A percentile compares a stretch with the other conserved stretches of the same genome.
phyloP scores from a whole-genome alignment of 2,888 invertebrate species.

The Hyles lineata region DNA sequence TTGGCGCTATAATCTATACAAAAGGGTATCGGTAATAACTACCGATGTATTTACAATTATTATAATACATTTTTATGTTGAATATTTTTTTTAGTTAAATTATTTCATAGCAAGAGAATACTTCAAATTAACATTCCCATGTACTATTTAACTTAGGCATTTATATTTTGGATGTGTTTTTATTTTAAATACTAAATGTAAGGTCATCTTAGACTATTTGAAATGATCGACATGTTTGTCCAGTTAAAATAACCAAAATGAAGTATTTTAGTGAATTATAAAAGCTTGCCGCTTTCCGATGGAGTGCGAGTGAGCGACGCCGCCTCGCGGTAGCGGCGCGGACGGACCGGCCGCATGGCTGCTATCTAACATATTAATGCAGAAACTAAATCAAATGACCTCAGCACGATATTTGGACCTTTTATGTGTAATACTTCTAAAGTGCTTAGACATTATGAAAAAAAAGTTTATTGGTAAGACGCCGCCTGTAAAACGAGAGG shows the following conservation, averaged over 20 bases:
- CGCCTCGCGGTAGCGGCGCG: neutral
- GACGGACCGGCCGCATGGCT: neutral
- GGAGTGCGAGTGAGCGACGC: slow-evolving; percentile 1
- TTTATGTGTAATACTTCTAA: too few relatives aligned
- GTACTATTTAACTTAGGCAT: neutral
- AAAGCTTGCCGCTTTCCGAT: slow-evolving; percentile 16
- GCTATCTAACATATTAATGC: too few relatives aligned
- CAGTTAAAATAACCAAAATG: slow-evolving; percentile 11
- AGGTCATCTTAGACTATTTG: neutral
- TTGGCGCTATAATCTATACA: too few relatives aligned
- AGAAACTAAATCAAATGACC: neutral
- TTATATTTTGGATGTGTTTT: neutral
- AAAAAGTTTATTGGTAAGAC: too few relatives aligned
- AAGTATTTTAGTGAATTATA: slow-evolving; percentile 8
- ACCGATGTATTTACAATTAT: neutral
- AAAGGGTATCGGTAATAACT: neutral
- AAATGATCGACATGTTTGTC: neutral
- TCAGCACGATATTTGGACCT: too few relatives aligned
- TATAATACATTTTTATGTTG: neutral
- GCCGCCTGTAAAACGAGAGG: too few relatives aligned
- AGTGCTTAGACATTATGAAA: too few relatives aligned
- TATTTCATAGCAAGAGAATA: neutral
- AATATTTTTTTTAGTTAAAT: neutral
- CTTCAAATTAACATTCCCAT: neutral
- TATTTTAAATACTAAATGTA: neutral